phyloP scores from a whole-genome alignment of 2,797 vertebrate species.

The Glyptemys insculpta region DNA sequence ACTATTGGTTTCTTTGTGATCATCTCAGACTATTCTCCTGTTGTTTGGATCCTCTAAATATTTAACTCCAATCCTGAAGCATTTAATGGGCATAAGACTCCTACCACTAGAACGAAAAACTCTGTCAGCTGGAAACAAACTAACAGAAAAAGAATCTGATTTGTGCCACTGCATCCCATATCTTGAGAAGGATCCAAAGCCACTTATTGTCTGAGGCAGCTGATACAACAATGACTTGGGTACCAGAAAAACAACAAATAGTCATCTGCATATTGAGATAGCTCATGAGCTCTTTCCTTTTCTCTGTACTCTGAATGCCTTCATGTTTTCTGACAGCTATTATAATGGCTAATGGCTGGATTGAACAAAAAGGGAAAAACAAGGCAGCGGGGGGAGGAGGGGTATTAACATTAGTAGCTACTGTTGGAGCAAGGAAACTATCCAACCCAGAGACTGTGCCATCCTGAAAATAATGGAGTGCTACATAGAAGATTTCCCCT shows the following conservation, averaged over 20 bases:
- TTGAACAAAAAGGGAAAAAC: background rate
- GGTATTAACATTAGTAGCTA: conserved; percentile 12
- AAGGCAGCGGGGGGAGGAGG: background rate
- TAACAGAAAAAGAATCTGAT: conserved; percentile 57
- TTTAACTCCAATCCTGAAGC: conserved; percentile 76
- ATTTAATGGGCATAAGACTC: conserved; percentile 73
- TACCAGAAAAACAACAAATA: conserved; percentile 47
- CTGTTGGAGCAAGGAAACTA: conserved; percentile 1
- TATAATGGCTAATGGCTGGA: conserved; percentile 38
- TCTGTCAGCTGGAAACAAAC: conserved; percentile 68
- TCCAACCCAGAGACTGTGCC: fast-evolving
- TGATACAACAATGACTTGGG: conserved; percentile 35
- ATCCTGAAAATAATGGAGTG: conserved; percentile 30
- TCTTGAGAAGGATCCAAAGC: conserved; percentile 15
- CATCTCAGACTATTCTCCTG: conserved; percentile 64
- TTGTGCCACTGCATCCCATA: conserved; percentile 41
- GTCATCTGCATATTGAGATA: conserved; percentile 2
- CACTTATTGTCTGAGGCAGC: conserved; percentile 24
- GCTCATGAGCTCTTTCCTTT: background rate
- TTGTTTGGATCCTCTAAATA: conserved; percentile 75
- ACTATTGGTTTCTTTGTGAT: conserved; percentile 73
- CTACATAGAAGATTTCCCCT: background rate
- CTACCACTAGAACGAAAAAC: conserved; percentile 64
- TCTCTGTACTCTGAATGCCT: background rate
- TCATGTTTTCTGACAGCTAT: conserved; percentile 19